A percentile compares a stretch with the other conserved stretches of the same genome.
Conservation (phyloP, 2,888 invertebrate species). For the Dryocosmus kuriphilus region DNA sequence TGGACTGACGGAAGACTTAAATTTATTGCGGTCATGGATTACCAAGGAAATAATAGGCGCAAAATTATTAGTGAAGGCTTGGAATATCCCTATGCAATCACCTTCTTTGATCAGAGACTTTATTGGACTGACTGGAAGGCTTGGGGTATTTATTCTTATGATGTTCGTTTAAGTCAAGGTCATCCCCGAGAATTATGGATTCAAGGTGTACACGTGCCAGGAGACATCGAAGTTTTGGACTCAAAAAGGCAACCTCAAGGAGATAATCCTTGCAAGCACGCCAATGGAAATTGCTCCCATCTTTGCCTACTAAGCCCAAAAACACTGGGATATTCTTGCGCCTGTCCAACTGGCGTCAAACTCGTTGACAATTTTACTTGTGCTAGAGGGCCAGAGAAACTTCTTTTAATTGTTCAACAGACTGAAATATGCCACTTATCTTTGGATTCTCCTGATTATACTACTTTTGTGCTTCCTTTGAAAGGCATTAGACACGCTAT, state of each 20-base stretch:
- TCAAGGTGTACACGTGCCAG: constrained; percentile 85
- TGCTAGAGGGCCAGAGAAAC: constrained; percentile 87
- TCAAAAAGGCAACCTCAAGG: constrained; percentile 82
- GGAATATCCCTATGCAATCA: constrained; percentile 90
- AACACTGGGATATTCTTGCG: constrained; percentile 85
- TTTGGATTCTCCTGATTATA: constrained; percentile 92
- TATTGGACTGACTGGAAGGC: constrained; percentile 97
- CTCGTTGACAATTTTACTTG: constrained; percentile 82
- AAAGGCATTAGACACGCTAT: constrained; percentile 90
- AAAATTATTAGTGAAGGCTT: constrained; percentile 85
- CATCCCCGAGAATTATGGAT: constrained; percentile 80
- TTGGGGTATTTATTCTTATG: constrained; percentile 85
- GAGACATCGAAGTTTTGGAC: constrained; percentile 92
- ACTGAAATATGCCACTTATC: constrained; percentile 91
- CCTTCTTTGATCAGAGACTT: constrained; percentile 86
- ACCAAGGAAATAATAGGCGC: constrained; percentile 87
- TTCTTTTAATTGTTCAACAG: constrained; percentile 89
- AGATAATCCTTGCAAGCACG: constrained; percentile 85
- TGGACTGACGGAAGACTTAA: constrained; percentile 94
- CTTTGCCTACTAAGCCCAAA: constrained; percentile 88
- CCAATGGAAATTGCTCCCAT: constrained; percentile 93
- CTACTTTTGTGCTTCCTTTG: constrained; percentile 84
- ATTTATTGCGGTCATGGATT: constrained; percentile 91
- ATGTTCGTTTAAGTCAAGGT: constrained; percentile 79
- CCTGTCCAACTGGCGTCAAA: constrained; percentile 90